A percentile compares a stretch with the other conserved stretches of the same genome.
Conservation (phyloP, 2,888 invertebrate genomes). For the Amblyjoppa proteus region DNA sequence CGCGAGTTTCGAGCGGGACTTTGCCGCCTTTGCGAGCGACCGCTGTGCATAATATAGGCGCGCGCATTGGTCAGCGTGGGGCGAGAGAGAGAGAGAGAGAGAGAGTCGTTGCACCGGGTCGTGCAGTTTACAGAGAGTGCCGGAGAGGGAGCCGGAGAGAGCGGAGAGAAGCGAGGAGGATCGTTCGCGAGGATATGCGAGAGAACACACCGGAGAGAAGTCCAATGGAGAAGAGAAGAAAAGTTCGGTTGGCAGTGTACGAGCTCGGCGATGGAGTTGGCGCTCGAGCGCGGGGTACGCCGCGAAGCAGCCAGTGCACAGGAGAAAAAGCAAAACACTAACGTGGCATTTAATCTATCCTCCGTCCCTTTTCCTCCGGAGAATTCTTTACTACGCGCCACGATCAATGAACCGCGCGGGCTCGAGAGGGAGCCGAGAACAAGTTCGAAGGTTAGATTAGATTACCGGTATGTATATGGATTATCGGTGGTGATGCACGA, state of each 20-base stretch:
- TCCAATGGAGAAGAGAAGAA: not conserved
- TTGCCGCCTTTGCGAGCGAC: constrained; percentile 8
- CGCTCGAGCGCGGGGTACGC: constrained; percentile 34
- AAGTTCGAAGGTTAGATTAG: constrained; percentile 50
- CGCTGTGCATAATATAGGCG: constrained; percentile 36
- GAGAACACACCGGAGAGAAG: not conserved
- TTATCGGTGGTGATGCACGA: not conserved
- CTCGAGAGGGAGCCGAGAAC: constrained; percentile 33
- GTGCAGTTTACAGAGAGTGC: constrained; percentile 29
- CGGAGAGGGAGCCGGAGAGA: constrained; percentile 33
- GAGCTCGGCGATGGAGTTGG: not conserved
- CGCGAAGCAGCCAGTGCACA: constrained; percentile 30
- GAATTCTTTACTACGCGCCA: constrained; percentile 4
- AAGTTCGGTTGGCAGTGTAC: not conserved
- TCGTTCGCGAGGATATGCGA: constrained; percentile 18
- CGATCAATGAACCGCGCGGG: constrained; percentile 43
- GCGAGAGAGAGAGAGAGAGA: constrained; percentile 57
- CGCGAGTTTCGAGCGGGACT: constrained; percentile 42
- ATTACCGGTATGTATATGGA: constrained; percentile 16
- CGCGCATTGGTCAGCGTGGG: constrained; percentile 10
- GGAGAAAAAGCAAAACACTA: constrained; percentile 4
- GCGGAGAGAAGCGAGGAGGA: constrained; percentile 27
- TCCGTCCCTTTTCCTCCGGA: constrained; percentile 2
- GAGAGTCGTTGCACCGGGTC: constrained; percentile 45
- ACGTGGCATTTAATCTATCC: constrained; percentile 40